Evolutionary conservation across 2,797 vertebrate species (phyloP).

Genomic region (Malacoraja senta): DNA sequence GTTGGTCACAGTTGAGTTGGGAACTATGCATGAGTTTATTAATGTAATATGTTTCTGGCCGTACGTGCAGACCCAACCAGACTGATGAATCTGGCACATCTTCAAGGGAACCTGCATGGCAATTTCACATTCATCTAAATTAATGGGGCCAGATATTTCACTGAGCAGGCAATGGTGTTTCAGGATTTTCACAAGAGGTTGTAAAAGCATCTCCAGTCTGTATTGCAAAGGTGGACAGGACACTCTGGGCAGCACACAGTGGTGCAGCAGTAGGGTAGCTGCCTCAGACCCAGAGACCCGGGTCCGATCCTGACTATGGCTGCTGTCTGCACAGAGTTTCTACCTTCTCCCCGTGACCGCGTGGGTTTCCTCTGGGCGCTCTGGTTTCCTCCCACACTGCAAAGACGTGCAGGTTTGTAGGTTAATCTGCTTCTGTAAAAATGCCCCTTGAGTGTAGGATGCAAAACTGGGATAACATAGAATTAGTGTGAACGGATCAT

Average conservation of each 20-base stretch:
- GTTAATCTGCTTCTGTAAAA: too few relatives aligned
- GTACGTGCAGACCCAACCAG: background rate
- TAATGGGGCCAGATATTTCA: conserved; percentile 7
- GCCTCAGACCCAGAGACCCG: too few relatives aligned
- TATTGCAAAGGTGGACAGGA: background rate
- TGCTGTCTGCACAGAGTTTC: too few relatives aligned
- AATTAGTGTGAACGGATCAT: too few relatives aligned
- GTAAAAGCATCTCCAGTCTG: background rate
- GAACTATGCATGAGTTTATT: background rate
- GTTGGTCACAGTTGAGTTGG: background rate
- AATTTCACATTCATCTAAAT: background rate
- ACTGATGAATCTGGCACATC: background rate
- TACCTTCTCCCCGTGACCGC: too few relatives aligned
- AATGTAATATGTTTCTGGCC: background rate
- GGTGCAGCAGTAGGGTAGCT: too few relatives aligned
- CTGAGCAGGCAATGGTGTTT: background rate
- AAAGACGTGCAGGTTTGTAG: too few relatives aligned
- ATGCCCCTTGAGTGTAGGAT: too few relatives aligned
- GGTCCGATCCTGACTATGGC: too few relatives aligned
- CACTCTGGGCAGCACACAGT: background rate
- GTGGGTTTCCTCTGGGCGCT: too few relatives aligned
- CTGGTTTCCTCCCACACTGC: too few relatives aligned
- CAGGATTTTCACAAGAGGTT: background rate
- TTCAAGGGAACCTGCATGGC: background rate
- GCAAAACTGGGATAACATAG: too few relatives aligned